phyloP scores from a whole-genome alignment of 2,113 vertebrate genomes.

The Cichladusa arquata region DNA sequence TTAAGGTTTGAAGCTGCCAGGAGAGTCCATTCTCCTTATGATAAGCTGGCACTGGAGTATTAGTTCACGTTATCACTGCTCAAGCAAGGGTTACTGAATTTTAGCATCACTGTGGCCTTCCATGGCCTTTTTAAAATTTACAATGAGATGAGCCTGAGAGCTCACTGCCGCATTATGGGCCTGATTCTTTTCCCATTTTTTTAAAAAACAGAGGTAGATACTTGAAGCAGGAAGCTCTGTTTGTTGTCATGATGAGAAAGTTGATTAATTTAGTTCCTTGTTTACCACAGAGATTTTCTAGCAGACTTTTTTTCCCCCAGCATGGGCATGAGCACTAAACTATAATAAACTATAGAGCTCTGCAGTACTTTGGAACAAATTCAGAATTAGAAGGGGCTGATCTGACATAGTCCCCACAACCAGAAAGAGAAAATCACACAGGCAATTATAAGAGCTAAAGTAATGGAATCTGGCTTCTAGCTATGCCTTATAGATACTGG shows the following conservation, averaged over 20 bases:
- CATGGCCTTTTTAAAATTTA: neutral
- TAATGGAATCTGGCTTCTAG: conserved; percentile 36
- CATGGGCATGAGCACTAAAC: neutral
- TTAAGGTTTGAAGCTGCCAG: neutral
- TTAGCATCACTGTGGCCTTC: neutral
- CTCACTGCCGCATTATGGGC: neutral
- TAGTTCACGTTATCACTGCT: neutral
- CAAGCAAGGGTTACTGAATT: neutral
- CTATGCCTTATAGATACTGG: neutral
- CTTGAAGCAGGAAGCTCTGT: neutral
- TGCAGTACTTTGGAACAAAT: neutral
- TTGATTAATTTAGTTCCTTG: neutral
- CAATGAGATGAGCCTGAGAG: neutral
- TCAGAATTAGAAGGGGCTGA: neutral
- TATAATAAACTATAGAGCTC: neutral
- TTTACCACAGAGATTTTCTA: neutral
- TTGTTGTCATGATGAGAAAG: neutral
- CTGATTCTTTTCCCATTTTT: neutral
- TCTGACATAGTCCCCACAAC: neutral
- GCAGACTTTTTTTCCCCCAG: neutral
- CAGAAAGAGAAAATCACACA: neutral
- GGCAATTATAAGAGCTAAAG: neutral
- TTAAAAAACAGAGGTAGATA: neutral
- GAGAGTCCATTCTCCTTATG: neutral
- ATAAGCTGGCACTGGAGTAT: neutral